These are phyloP conservation scores for Antheraea pernyi DNA, from an alignment of 1,140 invertebrate genomes.

Conservation along the genomic window DNA sequence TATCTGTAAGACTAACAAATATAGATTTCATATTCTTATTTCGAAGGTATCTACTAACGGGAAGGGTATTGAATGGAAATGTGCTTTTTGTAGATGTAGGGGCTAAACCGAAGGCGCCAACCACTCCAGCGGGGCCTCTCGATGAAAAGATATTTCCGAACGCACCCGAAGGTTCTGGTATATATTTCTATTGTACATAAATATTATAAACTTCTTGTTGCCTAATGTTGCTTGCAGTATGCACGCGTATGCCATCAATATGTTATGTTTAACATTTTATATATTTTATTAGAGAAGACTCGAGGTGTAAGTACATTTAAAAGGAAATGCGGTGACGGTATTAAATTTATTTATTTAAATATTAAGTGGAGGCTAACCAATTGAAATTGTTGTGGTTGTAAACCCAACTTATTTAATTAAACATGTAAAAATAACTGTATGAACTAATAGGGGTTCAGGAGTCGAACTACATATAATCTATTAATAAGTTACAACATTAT, in stretches of 20 bases:
- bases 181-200: conserved; percentile 36
- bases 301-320: not conserved
- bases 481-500: no score
- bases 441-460: no score
- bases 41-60: conserved; percentile 9
- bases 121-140: conserved; percentile 73
- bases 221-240: no score
- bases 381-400: no score
- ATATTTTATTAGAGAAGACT: not conserved
- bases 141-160: conserved; percentile 81
- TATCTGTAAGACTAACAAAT: conserved; percentile 3
- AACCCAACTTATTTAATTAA: no score
- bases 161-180: conserved; percentile 83
- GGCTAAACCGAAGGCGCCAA: conserved; percentile 74
- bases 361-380: no score
- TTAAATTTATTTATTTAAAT: not conserved
- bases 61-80: conserved; percentile 8
- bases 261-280: not conserved
- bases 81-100: conserved; percentile 79
- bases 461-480: no score
- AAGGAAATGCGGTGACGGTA: not conserved
- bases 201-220: not conserved
- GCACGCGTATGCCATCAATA: not conserved
- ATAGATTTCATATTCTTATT: not conserved
- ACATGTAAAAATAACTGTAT: no score